phyloP scores from a whole-genome alignment of 2,113 vertebrate genomes.

The Bufo gargarizans region DNA sequence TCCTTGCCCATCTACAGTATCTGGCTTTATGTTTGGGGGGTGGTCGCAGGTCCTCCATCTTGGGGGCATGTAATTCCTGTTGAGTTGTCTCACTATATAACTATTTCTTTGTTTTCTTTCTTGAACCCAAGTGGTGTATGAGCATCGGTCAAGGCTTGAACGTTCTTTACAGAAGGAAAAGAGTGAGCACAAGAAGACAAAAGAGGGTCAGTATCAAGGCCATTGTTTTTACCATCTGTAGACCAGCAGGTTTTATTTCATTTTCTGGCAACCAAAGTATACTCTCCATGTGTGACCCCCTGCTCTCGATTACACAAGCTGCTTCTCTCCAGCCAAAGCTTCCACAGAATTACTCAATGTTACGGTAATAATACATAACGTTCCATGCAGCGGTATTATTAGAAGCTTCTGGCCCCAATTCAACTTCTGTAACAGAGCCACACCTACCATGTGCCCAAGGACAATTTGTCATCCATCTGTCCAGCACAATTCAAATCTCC shows the following conservation, averaged over 20 bases:
- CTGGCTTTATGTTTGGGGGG: too few relatives aligned
- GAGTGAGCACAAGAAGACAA: conserved; percentile 76
- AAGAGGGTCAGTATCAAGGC: conserved; percentile 69
- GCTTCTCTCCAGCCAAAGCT: not conserved
- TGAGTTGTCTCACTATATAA: not conserved
- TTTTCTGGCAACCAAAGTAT: not conserved
- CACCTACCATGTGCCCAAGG: too few relatives aligned
- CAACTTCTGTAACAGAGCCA: not conserved
- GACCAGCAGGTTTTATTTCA: not conserved
- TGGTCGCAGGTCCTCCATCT: not conserved
- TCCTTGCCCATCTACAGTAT: too few relatives aligned
- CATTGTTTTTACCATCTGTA: not conserved
- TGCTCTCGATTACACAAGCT: not conserved
- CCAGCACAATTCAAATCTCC: too few relatives aligned
- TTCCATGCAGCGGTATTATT: not conserved
- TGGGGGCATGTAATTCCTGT: not conserved
- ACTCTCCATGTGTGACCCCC: not conserved
- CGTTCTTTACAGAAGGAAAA: conserved; percentile 75
- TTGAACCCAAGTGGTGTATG: conserved; percentile 70
- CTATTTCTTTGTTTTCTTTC: not conserved
- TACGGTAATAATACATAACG: not conserved
- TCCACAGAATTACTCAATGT: not conserved
- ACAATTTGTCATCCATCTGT: too few relatives aligned
- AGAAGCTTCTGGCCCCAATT: not conserved
- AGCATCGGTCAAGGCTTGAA: conserved; percentile 74